phyloP scores from a whole-genome alignment of 1,140 invertebrate species.

The Scaptomyza montana region DNA sequence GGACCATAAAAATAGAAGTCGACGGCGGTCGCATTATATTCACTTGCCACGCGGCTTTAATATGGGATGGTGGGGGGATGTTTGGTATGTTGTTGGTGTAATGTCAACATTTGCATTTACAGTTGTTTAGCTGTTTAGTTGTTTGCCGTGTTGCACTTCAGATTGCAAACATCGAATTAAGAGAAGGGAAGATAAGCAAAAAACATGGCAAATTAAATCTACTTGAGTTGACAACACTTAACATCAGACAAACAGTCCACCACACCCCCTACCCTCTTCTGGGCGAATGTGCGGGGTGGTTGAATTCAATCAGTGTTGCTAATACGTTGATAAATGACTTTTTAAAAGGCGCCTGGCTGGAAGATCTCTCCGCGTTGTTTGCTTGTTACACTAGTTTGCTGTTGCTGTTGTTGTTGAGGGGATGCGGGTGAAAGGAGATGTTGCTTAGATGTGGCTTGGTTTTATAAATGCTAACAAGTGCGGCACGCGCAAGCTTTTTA shows the following conservation, averaged over 20 bases:
- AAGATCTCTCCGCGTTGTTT: slow-evolving; percentile 6
- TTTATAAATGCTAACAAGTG: slow-evolving; percentile 55
- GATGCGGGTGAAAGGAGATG: neutral
- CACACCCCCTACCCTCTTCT: neutral
- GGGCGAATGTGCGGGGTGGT: neutral
- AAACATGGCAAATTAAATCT: slow-evolving; percentile 82
- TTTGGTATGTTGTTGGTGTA: slow-evolving; percentile 50
- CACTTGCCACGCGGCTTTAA: slow-evolving; percentile 51
- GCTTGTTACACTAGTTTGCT: too few species aligned
- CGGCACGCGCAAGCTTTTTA: slow-evolving; percentile 32
- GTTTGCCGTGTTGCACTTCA: slow-evolving; percentile 71
- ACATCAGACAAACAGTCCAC: slow-evolving; percentile 35
- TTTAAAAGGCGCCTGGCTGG: slow-evolving; percentile 56
- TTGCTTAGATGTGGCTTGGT: neutral
- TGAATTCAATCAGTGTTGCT: slow-evolving; percentile 71
- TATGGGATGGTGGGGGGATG: neutral
- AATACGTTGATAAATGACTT: slow-evolving; percentile 81
- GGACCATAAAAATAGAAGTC: slow-evolving; percentile 62
- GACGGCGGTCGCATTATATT: slow-evolving; percentile 58
- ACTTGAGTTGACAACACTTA: slow-evolving; percentile 82
- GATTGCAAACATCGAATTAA: slow-evolving; percentile 21
- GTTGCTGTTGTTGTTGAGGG: neutral
- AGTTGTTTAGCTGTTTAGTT: slow-evolving; percentile 63
- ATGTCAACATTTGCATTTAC: slow-evolving; percentile 81
- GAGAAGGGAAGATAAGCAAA: slow-evolving; percentile 22